Evolutionary conservation across 2,888 invertebrate genomes (phyloP).

Genomic region (Melinaea marsaeus): DNA sequence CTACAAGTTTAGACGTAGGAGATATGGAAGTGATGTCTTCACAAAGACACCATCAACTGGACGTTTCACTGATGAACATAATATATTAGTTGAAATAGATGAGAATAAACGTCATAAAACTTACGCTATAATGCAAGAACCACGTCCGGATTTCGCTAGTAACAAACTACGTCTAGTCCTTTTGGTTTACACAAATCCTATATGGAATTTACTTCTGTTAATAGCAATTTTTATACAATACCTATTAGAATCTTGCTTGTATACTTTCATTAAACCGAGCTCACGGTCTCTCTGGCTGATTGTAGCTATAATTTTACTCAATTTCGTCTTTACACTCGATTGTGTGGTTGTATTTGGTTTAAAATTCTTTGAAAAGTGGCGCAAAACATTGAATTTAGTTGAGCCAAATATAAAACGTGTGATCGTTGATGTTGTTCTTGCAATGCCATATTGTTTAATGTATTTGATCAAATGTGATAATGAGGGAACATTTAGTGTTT

Average conservation of each 20-base stretch:
- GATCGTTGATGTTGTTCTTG: conserved; percentile 54
- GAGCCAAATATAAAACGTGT: conserved; percentile 59
- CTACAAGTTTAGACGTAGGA: conserved; percentile 53
- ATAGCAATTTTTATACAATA: conserved; percentile 56
- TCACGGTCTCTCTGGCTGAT: conserved; percentile 53
- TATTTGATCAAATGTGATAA: conserved; percentile 46
- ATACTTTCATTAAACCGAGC: conserved; percentile 50
- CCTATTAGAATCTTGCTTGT: conserved; percentile 60
- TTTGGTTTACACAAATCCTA: conserved; percentile 58
- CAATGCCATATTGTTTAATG: conserved; percentile 59
- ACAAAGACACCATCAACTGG: conserved; percentile 31
- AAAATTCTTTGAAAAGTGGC: conserved; percentile 65
- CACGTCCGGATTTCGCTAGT: conserved; percentile 55
- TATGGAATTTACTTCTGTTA: conserved; percentile 62
- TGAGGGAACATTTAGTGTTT: conserved; percentile 44
- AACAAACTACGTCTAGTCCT: conserved; percentile 56
- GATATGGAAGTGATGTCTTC: conserved; percentile 43
- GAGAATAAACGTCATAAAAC: conserved; percentile 50
- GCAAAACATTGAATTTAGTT: conserved; percentile 67
- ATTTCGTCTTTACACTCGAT: conserved; percentile 58
- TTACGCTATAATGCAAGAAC: conserved; percentile 66
- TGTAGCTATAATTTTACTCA: conserved; percentile 50
- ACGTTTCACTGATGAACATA: conserved; percentile 34
- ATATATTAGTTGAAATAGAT: conserved; percentile 43
- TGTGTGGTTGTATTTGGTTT: conserved; percentile 58